phyloP scores from a whole-genome alignment of 1,140 invertebrate genomes.

The Cryptotermes secundus region DNA sequence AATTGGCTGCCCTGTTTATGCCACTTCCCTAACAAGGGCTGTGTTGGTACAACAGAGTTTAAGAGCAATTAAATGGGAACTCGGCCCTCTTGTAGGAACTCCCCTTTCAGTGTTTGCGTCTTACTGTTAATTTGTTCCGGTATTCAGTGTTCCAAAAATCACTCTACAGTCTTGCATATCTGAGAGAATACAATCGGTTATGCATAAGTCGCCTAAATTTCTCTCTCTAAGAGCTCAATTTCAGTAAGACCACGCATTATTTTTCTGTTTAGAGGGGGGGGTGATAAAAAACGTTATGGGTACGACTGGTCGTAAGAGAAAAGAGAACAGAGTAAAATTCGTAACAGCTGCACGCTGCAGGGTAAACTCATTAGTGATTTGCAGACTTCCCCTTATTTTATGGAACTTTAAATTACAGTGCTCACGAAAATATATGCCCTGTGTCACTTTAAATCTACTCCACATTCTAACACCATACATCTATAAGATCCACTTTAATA shows the following conservation, averaged over 20 bases:
- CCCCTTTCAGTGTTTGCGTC: neutral
- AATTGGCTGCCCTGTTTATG: neutral
- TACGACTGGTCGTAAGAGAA: too few species aligned
- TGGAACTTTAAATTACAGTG: too few species aligned
- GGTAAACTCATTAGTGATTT: too few species aligned
- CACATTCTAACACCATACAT: too few species aligned
- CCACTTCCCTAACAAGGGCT: neutral
- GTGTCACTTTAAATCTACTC: too few species aligned
- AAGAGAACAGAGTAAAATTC: neutral
- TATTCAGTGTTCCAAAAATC: neutral
- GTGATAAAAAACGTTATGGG: too few species aligned
- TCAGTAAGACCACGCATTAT: too few species aligned
- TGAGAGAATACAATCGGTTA: neutral
- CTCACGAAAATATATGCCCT: too few species aligned
- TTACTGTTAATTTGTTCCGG: slow-evolving; percentile 6
- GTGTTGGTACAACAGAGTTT: neutral
- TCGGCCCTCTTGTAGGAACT: neutral
- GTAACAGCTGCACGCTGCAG: too few species aligned
- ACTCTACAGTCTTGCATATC: neutral
- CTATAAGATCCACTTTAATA: too few species aligned
- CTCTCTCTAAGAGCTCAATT: neutral
- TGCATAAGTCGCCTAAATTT: neutral
- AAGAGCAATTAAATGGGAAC: neutral
- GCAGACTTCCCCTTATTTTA: too few species aligned
- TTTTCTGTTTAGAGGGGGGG: too few species aligned